phyloP scores from a whole-genome alignment of 2,888 invertebrate genomes.

The Acanthoscelides obtectus region DNA sequence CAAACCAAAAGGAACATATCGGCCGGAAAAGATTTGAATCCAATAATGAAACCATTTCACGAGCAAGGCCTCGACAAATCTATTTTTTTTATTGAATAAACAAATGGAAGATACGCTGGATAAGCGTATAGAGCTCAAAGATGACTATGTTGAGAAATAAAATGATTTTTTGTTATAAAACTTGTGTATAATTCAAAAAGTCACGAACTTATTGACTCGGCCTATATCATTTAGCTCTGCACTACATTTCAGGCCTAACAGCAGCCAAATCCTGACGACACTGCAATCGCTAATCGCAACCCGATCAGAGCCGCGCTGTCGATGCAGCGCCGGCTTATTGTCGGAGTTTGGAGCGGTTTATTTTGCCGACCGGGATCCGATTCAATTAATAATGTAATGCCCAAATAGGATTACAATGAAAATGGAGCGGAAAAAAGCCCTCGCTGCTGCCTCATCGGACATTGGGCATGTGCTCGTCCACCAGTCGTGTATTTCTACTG shows the following conservation, averaged over 20 bases:
- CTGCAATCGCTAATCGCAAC: background rate
- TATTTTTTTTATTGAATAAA: constrained; percentile 1
- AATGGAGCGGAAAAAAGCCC: constrained; percentile 7
- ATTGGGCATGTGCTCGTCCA: background rate
- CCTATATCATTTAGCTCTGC: no score
- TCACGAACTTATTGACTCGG: background rate
- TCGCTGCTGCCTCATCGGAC: background rate
- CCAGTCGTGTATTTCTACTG: background rate
- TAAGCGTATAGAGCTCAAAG: no score
- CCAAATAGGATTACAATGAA: constrained; percentile 9
- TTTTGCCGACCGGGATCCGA: constrained; percentile 5
- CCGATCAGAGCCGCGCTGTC: background rate
- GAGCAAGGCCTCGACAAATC: background rate
- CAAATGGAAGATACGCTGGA: background rate
- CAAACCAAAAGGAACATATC: constrained; percentile 4
- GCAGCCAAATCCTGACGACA: no score
- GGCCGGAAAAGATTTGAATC: background rate
- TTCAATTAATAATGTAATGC: constrained; percentile 11
- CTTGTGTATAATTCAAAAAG: background rate
- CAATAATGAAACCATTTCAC: constrained; percentile 5
- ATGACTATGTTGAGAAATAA: no score
- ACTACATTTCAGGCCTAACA: no score
- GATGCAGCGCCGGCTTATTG: constrained; percentile 1
- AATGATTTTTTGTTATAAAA: background rate
- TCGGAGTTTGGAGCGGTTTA: background rate